A percentile compares a stretch with the other conserved stretches of the same genome.
These are phyloP conservation scores for Cydia strobilella DNA, from an alignment of 1,140 invertebrate species.

Conservation along the genomic window DNA sequence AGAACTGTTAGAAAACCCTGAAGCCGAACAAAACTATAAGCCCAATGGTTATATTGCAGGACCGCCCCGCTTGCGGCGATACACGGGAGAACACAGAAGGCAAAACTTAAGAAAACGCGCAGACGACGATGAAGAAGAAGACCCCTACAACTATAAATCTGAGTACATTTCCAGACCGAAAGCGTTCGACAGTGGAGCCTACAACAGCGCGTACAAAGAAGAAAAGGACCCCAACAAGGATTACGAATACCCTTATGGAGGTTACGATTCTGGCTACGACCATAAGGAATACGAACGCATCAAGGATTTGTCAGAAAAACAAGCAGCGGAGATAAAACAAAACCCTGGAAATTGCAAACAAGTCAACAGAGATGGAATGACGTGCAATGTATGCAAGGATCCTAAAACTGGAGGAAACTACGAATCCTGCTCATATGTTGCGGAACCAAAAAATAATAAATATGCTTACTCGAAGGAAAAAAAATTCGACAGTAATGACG, in stretches of 20 bases:
- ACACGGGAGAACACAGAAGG: constrained; percentile 63
- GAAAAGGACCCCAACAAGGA: constrained; percentile 67
- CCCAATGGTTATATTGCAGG: constrained; percentile 76
- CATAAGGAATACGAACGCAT: constrained; percentile 79
- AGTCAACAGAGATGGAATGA: constrained; percentile 82
- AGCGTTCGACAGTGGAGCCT: constrained; percentile 70
- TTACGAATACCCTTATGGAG: constrained; percentile 74
- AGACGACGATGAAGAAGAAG: constrained; percentile 61
- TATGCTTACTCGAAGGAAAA: constrained; percentile 84
- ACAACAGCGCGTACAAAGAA: constrained; percentile 73
- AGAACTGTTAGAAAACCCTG: constrained; percentile 59
- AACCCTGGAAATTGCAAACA: constrained; percentile 83
- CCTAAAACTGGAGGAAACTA: constrained; percentile 85
- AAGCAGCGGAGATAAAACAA: constrained; percentile 81
- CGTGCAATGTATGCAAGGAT: constrained; percentile 85
- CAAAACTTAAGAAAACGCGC: constrained; percentile 61
- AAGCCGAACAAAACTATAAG: constrained; percentile 71
- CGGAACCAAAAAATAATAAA: constrained; percentile 85
- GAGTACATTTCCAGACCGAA: constrained; percentile 76
- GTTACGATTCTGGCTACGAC: constrained; percentile 74
- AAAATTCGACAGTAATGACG: constrained; percentile 81
- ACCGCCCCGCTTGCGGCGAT: constrained; percentile 69
- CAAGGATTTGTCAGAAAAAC: constrained; percentile 79
- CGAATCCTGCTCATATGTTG: constrained; percentile 86
- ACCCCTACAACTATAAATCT: constrained; percentile 70